Base-by-base conservation (phyloP, 2,113 vertebrate species). In the Carettochelys insculpta region DNA sequence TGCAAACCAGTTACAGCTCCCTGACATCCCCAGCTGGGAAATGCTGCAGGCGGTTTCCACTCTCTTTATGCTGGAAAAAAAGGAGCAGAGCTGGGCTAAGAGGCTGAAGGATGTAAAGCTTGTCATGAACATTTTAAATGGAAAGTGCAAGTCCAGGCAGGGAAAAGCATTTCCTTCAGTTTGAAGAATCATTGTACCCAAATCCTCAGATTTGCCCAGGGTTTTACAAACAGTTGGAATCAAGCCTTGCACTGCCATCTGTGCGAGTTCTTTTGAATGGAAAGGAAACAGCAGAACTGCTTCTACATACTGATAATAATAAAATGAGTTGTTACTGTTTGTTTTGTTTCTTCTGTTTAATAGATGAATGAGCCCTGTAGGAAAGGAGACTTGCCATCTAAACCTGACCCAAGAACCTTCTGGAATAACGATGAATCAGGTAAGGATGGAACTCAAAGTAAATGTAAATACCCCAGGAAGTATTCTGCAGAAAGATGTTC, bases 391-490 rank as follows among this genome's bases (percentile, higher is more conserved):
- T 77, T 79, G 0, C 77, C 97, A 92, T 90, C 95, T 92, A 97
- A 96, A 89, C 82, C 92, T 0, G 98, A 98, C 77, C 94, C 97
- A 94, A 97, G 98, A 94, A 86, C 92, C 80, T 97, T 97, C 38
- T 98, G 98, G 98, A 94, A 91, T 1, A 73, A 77, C 25, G 98
- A 98, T 80, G 97, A 98, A 24, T 65, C 97, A 98, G 98, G 98
- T 98, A 98, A 0, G 54, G 52, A 58, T 24, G 71, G 48, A 5
- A 41, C 1, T 7, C 3, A 3, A 14, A 56, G 80, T 10, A 19
- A 1, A 65, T 5, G 0, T 0, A 2, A n/a, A 47, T 45, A 8
- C 20, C 10, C 45, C 0, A 45, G 31, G 48, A 68, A 53, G 2
- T 5, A 0, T 3, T 79, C 29, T 80, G 48, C 2, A 47, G 51